Conservation (phyloP, 2,888 invertebrate genomes). For the Petrophora chlorosata region DNA sequence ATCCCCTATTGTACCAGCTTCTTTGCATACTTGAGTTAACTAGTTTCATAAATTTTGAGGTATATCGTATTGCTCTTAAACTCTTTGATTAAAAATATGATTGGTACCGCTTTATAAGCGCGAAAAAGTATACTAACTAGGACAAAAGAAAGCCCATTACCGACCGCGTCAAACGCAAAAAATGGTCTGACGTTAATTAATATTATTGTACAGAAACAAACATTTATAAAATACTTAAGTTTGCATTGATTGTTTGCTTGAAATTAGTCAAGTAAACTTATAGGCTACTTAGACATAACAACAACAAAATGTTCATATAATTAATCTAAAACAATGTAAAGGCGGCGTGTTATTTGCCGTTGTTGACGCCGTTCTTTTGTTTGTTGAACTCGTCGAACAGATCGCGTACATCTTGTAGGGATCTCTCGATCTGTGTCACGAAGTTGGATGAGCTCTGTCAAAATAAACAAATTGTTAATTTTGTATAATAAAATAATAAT, state of each 20-base stretch:
- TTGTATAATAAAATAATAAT: constrained; percentile 1
- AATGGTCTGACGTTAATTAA: neutral
- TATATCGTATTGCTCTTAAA: too few species aligned
- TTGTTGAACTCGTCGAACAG: constrained; percentile 86
- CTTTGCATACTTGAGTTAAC: too few species aligned
- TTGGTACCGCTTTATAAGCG: constrained; percentile 2
- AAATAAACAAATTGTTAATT: constrained; percentile 38
- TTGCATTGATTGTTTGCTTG: constrained; percentile 46
- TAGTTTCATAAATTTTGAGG: too few species aligned
- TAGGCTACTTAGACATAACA: constrained; percentile 45
- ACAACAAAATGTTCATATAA: constrained; percentile 42
- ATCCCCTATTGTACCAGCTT: too few species aligned
- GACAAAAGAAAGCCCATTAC: neutral
- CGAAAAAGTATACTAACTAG: neutral
- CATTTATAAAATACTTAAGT: constrained; percentile 43
- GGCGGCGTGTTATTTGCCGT: constrained; percentile 45
- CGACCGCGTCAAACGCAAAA: constrained; percentile 6
- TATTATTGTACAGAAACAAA: constrained; percentile 10
- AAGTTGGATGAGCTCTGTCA: constrained; percentile 91
- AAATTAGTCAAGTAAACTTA: constrained; percentile 35
- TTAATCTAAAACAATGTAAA: constrained; percentile 42
- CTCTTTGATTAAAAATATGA: neutral
- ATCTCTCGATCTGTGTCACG: constrained; percentile 87
- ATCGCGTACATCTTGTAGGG: constrained; percentile 88
- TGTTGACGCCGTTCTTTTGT: constrained; percentile 58